Evolutionary conservation across 2,797 vertebrate genomes (phyloP).

Genomic region (Acrossocheilus wenchowensis): DNA sequence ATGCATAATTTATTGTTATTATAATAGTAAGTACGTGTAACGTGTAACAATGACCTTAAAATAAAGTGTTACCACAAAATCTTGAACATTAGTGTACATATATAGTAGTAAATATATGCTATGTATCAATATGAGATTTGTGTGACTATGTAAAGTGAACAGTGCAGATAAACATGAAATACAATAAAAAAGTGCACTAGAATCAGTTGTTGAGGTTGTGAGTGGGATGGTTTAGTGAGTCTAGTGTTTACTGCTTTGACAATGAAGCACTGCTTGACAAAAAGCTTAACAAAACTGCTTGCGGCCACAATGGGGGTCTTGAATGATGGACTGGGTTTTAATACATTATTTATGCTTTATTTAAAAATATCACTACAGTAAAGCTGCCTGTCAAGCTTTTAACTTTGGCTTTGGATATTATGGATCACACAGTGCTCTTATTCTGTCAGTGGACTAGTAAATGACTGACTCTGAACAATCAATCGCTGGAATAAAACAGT

Average conservation of each 20-base stretch:
- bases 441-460: neutral
- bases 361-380: neutral
- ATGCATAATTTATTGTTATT: too few species aligned
- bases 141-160: neutral
- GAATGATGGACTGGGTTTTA: neutral
- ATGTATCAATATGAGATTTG: neutral
- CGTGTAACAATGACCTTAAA: too few species aligned
- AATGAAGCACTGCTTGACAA: neutral
- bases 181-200: neutral
- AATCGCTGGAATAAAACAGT: neutral
- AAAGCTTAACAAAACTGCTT: neutral
- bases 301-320: neutral
- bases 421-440: neutral
- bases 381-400: neutral
- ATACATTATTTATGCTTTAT: neutral
- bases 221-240: constrained; percentile 6
- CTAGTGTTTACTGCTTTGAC: neutral
- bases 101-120: neutral
- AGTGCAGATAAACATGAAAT: neutral
- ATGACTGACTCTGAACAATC: neutral
- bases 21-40: too few species aligned
- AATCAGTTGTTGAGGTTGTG: neutral
- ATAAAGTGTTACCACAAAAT: neutral
- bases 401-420: constrained; percentile 2
- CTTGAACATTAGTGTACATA: too few species aligned